These are phyloP conservation scores for Hoplias malabaricus DNA, from an alignment of 2,113 vertebrate species.

Conservation along the genomic window DNA sequence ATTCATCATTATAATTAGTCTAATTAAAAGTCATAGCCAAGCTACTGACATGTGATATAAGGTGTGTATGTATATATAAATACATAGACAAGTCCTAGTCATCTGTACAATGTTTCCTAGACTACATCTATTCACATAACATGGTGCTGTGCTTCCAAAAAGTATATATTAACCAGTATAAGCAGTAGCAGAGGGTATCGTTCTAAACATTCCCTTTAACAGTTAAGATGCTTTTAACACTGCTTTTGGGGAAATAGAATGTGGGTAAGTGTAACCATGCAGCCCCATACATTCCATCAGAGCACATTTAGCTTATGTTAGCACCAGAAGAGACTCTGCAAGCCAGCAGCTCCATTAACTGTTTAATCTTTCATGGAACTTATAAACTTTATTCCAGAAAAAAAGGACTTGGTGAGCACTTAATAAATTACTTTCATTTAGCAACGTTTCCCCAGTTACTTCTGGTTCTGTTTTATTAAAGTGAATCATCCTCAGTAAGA, in stretches of 20 bases:
- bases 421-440: background rate
- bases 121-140: background rate
- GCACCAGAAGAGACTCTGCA: background rate
- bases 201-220: background rate
- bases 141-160: background rate
- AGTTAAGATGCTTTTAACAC: conserved; percentile 12
- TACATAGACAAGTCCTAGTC: too few relatives aligned
- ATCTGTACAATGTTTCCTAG: too few relatives aligned
- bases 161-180: background rate
- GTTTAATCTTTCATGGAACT: conserved; percentile 29
- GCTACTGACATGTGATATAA: too few relatives aligned
- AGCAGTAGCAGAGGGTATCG: background rate
- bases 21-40: too few relatives aligned
- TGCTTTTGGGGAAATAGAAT: conserved; percentile 6
- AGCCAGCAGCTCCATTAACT: conserved; percentile 29
- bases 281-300: background rate
- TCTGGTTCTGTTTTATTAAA: too few relatives aligned
- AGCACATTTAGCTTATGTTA: conserved; percentile 16
- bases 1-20: too few relatives aligned
- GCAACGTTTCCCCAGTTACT: background rate
- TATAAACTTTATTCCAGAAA: conserved; percentile 4
- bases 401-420: conserved; percentile 4
- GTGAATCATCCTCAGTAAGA: too few relatives aligned
- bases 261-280: conserved; percentile 7
- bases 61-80: too few relatives aligned